Evolutionary conservation across 2,888 invertebrate species (phyloP).

Genomic region (Pantelozetes paolii): DNA sequence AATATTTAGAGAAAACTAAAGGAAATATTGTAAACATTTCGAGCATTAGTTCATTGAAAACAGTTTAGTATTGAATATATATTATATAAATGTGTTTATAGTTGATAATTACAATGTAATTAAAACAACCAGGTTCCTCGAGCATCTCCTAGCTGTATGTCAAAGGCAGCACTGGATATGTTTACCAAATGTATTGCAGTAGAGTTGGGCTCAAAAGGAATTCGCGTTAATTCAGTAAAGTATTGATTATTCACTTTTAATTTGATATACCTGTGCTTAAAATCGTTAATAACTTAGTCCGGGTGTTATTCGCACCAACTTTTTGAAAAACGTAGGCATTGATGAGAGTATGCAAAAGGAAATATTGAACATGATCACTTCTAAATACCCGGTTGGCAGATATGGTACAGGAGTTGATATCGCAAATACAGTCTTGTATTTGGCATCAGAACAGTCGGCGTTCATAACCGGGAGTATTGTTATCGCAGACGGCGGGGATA

Average conservation of each 20-base stretch:
- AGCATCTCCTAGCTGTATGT: neutral
- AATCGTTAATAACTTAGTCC: neutral
- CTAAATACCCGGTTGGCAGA: neutral
- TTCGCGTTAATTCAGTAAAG: neutral
- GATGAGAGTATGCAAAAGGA: too few species aligned
- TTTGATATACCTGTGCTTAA: too few species aligned
- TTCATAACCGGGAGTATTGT: conserved; percentile 37
- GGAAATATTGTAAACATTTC: too few species aligned
- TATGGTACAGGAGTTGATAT: neutral
- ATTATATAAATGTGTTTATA: too few species aligned
- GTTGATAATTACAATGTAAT: too few species aligned
- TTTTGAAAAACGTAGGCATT: neutral
- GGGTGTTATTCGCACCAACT: neutral
- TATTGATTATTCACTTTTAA: neutral
- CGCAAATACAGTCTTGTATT: conserved; percentile 36
- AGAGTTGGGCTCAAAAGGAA: neutral
- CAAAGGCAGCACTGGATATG: neutral
- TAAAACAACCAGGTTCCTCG: too few species aligned
- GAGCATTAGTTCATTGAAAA: too few species aligned
- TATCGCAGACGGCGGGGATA: conserved; percentile 36
- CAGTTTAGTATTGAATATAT: too few species aligned
- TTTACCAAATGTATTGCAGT: neutral
- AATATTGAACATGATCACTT: too few species aligned
- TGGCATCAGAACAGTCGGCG: conserved; percentile 38
- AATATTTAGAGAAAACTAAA: too few species aligned